phyloP scores from a whole-genome alignment of 2,888 invertebrate species.

The Odontocerum albicorne region DNA sequence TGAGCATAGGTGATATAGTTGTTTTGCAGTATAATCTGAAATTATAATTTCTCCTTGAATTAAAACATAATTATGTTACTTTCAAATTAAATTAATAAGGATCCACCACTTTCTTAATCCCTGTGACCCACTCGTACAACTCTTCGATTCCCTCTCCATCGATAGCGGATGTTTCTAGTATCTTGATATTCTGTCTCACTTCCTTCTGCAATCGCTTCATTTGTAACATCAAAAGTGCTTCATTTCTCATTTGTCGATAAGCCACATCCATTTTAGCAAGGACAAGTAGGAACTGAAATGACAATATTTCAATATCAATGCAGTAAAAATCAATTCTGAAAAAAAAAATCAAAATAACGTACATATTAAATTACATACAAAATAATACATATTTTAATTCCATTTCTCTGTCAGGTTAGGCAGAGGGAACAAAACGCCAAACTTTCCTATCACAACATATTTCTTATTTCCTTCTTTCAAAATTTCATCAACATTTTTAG shows the following conservation, averaged over 20 bases:
- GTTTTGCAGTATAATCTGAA: neutral
- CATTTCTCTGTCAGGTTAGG: too few relatives aligned
- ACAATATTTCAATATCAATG: too few relatives aligned
- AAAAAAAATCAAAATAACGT: too few relatives aligned
- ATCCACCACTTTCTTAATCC: slow-evolving; percentile 38
- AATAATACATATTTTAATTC: too few relatives aligned
- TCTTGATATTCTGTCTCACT: slow-evolving; percentile 65
- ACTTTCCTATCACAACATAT: too few relatives aligned
- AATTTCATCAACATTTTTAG: too few relatives aligned
- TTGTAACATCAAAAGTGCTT: slow-evolving; percentile 81
- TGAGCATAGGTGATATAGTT: neutral
- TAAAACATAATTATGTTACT: neutral
- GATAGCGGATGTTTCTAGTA: slow-evolving; percentile 76
- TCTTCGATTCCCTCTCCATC: slow-evolving; percentile 69
- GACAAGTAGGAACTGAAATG: slow-evolving; percentile 67
- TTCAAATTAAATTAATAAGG: slow-evolving; percentile 17
- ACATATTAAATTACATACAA: too few relatives aligned
- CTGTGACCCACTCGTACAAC: slow-evolving; percentile 63
- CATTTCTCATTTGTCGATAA: slow-evolving; percentile 84
- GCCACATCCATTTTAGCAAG: slow-evolving; percentile 85
- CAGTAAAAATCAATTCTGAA: too few relatives aligned
- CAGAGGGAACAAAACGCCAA: too few relatives aligned
- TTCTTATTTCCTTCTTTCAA: too few relatives aligned
- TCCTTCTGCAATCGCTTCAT: slow-evolving; percentile 69
- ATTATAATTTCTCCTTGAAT: too few relatives aligned